These are phyloP conservation scores for Coremacera marginata DNA, from an alignment of 2,888 invertebrate genomes.

Conservation along the genomic window DNA sequence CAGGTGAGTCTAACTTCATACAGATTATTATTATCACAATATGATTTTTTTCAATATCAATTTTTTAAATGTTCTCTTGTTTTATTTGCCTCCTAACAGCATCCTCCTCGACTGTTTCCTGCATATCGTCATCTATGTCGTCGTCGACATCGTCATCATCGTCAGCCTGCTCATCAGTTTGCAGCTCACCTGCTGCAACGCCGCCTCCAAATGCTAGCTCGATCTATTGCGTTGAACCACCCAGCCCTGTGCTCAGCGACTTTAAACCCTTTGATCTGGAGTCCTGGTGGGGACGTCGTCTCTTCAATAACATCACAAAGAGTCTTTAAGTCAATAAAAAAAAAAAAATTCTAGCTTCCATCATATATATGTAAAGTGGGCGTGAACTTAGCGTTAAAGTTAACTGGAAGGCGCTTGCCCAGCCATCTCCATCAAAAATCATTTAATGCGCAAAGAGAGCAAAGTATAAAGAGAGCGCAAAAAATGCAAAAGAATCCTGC, in stretches of 20 bases:
- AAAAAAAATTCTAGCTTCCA: background rate
- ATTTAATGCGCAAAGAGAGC: background rate
- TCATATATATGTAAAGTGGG: background rate
- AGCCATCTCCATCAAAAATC: background rate
- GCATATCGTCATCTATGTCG: background rate
- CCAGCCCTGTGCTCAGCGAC: slow-evolving; percentile 79
- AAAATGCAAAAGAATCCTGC: background rate
- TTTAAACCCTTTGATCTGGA: slow-evolving; percentile 93
- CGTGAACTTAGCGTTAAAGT: background rate
- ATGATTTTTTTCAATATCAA: background rate
- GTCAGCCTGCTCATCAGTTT: slow-evolving; percentile 52
- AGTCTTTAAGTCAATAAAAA: slow-evolving; percentile 72
- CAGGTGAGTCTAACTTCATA: slow-evolving; percentile 42
- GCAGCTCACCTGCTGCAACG: slow-evolving; percentile 41
- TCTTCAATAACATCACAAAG: slow-evolving; percentile 87
- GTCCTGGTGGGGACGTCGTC: slow-evolving; percentile 90
- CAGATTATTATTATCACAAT: background rate
- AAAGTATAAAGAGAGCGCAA: background rate
- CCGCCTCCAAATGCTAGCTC: slow-evolving; percentile 63
- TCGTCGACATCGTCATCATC: slow-evolving; percentile 1
- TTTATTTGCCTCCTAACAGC: background rate
- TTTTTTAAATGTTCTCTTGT: no score
- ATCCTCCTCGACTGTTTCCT: background rate
- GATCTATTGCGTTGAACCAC: slow-evolving; percentile 81
- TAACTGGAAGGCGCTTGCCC: no score